Conservation (phyloP, 2,113 vertebrate species). For the Podiceps cristatus region DNA sequence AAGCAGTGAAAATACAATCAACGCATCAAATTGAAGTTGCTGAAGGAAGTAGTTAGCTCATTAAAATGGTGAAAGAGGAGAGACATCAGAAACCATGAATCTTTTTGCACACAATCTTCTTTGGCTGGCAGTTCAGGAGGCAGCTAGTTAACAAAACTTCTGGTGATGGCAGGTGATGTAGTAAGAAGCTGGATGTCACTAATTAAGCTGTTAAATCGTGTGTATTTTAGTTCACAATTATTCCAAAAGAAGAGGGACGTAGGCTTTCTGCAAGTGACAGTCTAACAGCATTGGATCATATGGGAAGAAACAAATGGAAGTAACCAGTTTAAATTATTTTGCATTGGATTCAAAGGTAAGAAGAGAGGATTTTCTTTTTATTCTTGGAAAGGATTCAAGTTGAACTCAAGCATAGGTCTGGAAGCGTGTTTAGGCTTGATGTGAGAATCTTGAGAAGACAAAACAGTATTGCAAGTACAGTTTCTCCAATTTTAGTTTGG, state of each 20-base stretch:
- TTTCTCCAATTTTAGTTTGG: background rate
- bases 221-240: background rate
- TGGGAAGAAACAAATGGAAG: background rate
- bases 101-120: background rate
- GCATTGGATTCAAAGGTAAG: background rate
- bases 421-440: background rate
- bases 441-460: background rate
- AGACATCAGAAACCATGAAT: background rate
- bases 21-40: background rate
- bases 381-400: background rate
- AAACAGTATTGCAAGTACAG: background rate
- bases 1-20: background rate
- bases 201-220: background rate
- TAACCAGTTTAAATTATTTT: constrained; percentile 2
- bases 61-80: background rate
- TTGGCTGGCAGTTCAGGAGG: background rate
- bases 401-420: background rate
- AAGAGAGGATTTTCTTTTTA: background rate
- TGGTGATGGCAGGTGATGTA: background rate
- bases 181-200: background rate
- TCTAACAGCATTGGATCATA: background rate
- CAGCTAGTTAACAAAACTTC: background rate
- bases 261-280: background rate
- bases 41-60: background rate
- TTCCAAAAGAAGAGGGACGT: background rate